Conservation (phyloP, 2,888 invertebrate species). For the Trileptium ribeirensis region DNA sequence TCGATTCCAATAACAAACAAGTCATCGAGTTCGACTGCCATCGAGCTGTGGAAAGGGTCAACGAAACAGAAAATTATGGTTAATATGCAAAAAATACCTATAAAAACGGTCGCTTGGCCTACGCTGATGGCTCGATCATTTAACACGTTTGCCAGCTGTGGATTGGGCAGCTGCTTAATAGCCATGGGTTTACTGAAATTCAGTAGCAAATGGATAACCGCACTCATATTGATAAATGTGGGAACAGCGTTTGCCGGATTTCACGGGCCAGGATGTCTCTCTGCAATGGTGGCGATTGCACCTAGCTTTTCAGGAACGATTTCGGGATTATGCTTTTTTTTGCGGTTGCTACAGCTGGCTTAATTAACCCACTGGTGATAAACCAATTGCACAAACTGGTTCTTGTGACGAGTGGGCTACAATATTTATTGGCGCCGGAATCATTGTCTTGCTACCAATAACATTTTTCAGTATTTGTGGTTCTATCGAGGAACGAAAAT, state of each 20-base stretch:
- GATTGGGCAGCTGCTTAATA: slow-evolving; percentile 18
- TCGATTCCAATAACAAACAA: not conserved
- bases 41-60: not conserved
- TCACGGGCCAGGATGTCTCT: slow-evolving; percentile 20
- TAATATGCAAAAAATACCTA: no score
- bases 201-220: not conserved
- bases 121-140: slow-evolving; percentile 15
- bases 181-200: not conserved
- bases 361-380: slow-evolving; percentile 5
- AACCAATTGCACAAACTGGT: not conserved
- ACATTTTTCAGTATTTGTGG: slow-evolving; percentile 21
- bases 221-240: not conserved
- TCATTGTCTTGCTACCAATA: slow-evolving; percentile 17
- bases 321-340: slow-evolving; percentile 15
- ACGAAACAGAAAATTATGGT: not conserved
- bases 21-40: not conserved
- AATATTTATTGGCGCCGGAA: not conserved
- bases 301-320: slow-evolving; percentile 20
- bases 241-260: slow-evolving; percentile 21
- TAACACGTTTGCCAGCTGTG: slow-evolving; percentile 8
- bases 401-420: not conserved
- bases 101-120: no score
- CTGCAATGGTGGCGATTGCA: slow-evolving; percentile 21
- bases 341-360: slow-evolving; percentile 6
- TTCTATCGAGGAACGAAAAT: slow-evolving; percentile 21